Conservation (phyloP, 2,113 vertebrate species). For the Gasterosteus aculeatus region DNA sequence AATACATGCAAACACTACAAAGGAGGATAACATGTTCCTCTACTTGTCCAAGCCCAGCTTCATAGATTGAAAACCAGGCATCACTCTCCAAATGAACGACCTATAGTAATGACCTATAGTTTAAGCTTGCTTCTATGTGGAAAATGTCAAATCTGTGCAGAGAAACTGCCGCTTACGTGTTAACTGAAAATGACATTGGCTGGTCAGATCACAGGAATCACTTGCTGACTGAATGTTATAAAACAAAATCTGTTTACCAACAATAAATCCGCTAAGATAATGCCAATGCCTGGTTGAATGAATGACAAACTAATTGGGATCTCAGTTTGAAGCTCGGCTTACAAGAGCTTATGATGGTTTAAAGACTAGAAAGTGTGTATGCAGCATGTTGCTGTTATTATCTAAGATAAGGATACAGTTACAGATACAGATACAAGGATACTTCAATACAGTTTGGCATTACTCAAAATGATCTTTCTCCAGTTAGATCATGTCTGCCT, state of each 20-base stretch:
- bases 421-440: no score
- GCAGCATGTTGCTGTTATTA: slow-evolving; percentile 20
- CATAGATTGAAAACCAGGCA: not conserved
- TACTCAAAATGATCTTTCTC: slow-evolving; percentile 18
- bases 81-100: not conserved
- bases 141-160: not conserved
- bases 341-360: not conserved
- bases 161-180: not conserved
- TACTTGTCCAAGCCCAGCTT: not conserved
- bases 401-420: not conserved
- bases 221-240: not conserved
- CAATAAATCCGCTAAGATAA: not conserved
- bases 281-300: not conserved
- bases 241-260: slow-evolving; percentile 3
- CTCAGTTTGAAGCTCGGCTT: not conserved
- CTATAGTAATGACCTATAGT: not conserved
- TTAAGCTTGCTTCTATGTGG: not conserved
- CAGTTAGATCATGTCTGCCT: slow-evolving; percentile 3
- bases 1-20: not conserved
- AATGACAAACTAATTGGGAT: not conserved
- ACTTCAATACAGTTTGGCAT: slow-evolving; percentile 29
- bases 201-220: not conserved
- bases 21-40: not conserved
- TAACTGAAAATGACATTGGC: not conserved
- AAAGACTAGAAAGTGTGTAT: not conserved